Conservation (phyloP, 2,113 vertebrate genomes). For the Megaceryle maxima region DNA sequence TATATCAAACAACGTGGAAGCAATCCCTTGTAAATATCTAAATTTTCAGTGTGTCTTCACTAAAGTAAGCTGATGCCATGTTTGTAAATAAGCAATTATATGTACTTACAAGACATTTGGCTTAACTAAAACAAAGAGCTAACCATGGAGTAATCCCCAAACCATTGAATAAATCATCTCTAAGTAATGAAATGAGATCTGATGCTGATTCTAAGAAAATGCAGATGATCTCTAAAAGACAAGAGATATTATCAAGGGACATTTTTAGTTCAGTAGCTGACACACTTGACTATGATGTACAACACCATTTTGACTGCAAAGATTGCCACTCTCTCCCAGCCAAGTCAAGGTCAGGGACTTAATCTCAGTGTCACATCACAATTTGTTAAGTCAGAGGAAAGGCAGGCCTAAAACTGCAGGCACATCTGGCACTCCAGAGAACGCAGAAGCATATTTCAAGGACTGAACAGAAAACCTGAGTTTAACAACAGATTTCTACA, state of each 20-base stretch:
- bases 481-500: background rate
- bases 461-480: background rate
- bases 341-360: background rate
- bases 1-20: background rate
- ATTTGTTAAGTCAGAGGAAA: background rate
- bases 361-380: background rate
- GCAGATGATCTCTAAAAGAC: background rate
- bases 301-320: background rate
- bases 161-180: background rate
- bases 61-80: background rate
- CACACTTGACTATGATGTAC: background rate
- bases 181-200: background rate
- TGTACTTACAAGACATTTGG: background rate
- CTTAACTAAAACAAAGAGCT: background rate
- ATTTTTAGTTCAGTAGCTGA: background rate
- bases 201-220: background rate
- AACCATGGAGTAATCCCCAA: background rate
- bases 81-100: background rate
- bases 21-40: background rate
- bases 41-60: background rate
- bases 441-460: background rate
- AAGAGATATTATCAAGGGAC: background rate
- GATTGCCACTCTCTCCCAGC: background rate
- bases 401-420: background rate
- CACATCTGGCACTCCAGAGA: background rate